Percentiles rank a stretch among this genome's conserved stretches.
These are phyloP conservation scores for Zoanthus solanderi DNA, from an alignment of 92 coral and sea anemone genomes.

Conservation along the genomic window DNA sequence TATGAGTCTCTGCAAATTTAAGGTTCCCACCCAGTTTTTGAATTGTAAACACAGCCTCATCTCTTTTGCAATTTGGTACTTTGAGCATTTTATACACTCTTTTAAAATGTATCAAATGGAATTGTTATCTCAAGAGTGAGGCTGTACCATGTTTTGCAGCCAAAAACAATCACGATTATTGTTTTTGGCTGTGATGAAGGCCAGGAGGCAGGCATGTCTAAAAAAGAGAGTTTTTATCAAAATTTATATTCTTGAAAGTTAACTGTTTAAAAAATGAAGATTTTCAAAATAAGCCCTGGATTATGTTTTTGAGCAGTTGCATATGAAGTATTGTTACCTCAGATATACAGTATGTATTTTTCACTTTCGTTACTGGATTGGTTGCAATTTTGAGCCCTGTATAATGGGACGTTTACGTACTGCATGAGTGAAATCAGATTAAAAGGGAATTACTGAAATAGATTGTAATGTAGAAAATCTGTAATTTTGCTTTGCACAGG, in stretches of 20 bases:
- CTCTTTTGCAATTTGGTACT: constrained; percentile 10
- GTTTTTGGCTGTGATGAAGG: constrained; percentile 5
- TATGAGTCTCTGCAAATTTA: too few relatives aligned
- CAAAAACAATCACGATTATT: background rate
- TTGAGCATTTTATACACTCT: constrained; percentile 12
- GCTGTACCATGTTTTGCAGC: constrained; percentile 10
- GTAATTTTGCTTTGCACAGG: constrained; percentile 20
- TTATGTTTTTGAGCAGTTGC: constrained; percentile 1
- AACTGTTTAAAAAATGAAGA: constrained; percentile 7
- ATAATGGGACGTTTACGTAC: constrained; percentile 11
- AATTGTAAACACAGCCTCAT: constrained; percentile 7
- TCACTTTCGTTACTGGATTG: constrained; percentile 13
- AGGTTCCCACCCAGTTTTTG: constrained; percentile 5
- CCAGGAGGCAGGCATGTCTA: constrained; percentile 8
- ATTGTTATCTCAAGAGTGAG: constrained; percentile 10
- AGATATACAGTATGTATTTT: constrained; percentile 2
- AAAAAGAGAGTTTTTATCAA: constrained; percentile 11
- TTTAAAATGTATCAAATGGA: constrained; percentile 5
- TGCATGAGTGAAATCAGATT: constrained; percentile 16
- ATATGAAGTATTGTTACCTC: background rate
- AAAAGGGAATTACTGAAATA: constrained; percentile 9
- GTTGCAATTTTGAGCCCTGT: constrained; percentile 15
- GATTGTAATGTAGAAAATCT: constrained; percentile 6
- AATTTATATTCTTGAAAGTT: constrained; percentile 3
- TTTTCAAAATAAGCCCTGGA: background rate